Evolutionary conservation across 2,888 invertebrate species (phyloP), one percentile per base, ranked within the genome.

Genomic region (Luperina testacea): DNA sequence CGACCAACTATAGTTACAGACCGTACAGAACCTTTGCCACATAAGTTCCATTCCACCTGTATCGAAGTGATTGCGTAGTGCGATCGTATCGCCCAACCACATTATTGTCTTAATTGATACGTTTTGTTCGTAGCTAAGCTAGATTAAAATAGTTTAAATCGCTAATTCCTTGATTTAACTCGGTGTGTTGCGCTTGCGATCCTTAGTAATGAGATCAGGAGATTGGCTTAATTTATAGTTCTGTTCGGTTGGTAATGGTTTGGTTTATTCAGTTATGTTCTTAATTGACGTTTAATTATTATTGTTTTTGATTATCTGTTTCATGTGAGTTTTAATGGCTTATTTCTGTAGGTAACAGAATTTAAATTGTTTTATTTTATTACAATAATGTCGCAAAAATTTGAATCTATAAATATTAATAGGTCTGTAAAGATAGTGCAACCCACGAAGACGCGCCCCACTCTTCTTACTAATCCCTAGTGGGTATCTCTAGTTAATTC

Each of bases 81-180:
- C 53, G 88, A 88, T 89, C 67, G 77, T 85, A 88, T 89, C 88
- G 59, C 51, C 32, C 89, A 82, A 89, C 90, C 92, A 91, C 92
- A 92, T 93, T 92, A 95, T 94, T 92, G 93, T 92, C 92, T 95
- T 95, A 95, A 95, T 95, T 95, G 95, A 95, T 93, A 93, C 93
- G 94, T 95, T 93, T 92, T 90, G 91, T 90, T 86, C 82, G 81
- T 81, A 77, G 79, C 82, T 74, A 69, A 45, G 80, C 78, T 80
- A 84, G 86, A 88, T 89, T 90, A 89, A 89, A 87, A 88, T 85
- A 83, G 87, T 89, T 88, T 82, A 87, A 86, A 86, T 88, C 82
- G 88, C 91, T 91, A 91, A 91, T 90, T 91, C 89, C 71, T 65
- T 80, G 85, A 87, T 88, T 87, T 81, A 87, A 79, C 78, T 20